Percentiles rank a stretch among this genome's conserved stretches.
Evolutionary conservation across 2,888 invertebrate genomes (phyloP).

Genomic region (Zaprionus bogoriensis): DNA sequence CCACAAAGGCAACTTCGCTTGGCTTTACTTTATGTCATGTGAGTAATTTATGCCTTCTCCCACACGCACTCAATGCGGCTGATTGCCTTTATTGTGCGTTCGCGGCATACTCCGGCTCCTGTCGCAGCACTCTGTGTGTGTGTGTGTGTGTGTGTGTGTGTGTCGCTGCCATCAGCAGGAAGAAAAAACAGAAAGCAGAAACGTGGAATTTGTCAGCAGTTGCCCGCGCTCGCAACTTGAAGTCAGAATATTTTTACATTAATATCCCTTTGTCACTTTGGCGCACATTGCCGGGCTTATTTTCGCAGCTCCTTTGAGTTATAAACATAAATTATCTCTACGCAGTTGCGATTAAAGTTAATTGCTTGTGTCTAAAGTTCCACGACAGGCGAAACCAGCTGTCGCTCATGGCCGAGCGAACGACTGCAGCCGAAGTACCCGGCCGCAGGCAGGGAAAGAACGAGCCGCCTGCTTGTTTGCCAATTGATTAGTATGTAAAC

Average conservation of each 20-base stretch:
- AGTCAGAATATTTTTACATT: conserved; percentile 3
- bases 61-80: conserved; percentile 30
- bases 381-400: no score
- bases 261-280: conserved; percentile 13
- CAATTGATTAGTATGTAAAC: background rate
- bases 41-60: conserved; percentile 57
- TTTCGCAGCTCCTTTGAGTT: background rate
- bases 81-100: conserved; percentile 49
- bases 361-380: no score
- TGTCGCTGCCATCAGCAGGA: background rate
- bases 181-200: no score
- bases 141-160: no score
- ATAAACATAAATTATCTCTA: background rate
- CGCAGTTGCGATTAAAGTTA: background rate
- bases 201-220: conserved; percentile 9
- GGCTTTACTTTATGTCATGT: conserved; percentile 47
- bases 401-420: no score
- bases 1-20: conserved; percentile 33
- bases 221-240: no score
- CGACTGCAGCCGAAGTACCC: no score
- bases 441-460: no score
- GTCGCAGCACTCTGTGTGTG: background rate
- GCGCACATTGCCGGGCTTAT: background rate
- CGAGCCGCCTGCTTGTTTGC: no score
- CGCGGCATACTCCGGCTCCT: background rate